Base-by-base conservation (phyloP, 2,888 invertebrate species). In the Acrobasis consociella region DNA sequence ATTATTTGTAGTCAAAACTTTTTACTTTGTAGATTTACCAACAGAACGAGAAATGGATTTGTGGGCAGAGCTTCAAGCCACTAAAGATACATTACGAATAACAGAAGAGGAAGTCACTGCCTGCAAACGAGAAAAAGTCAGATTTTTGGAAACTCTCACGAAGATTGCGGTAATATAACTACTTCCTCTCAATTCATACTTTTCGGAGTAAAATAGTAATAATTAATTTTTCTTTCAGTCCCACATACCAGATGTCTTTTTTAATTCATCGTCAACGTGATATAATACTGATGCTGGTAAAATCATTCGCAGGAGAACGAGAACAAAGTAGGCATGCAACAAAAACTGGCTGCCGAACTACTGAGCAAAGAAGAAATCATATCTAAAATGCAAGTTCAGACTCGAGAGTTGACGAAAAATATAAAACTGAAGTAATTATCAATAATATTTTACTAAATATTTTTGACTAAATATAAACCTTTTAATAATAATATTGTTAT, bases 331-430 rank as follows among this genome's bases (percentile, higher is more conserved):
- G 87, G 87, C 49, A 84, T 90, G 73, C 89, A 93, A 76, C 91
- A 92, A 69, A 92, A 91, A 74, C 67, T 93, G 69, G 89, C 91
- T 5, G 87, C 87, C 9, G 93, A 94, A 66, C 81, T 94, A 39
- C 68, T 90, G 9, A 87, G 80, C 67, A 93, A 92, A 68, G 93
- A 92, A 67, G 91, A 92, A 79, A 79, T 88, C 65, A 71, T 91
- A 63, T 79, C 78, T 58, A 90, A 92, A 69, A 87, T 92, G 88
- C 91, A 91, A 72, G 77, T 72, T 63, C 91, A 92, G 77, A 83
- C 90, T 62, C 78, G 90, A 68, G 91, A 92, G 64, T 69, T 90
- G 58, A 83, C 83, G 8, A 92, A 91, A 79, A 89, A 82, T 68
- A 82, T 87, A 9, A 91, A 91, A 76, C 69, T 91, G 13, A 88